Evolutionary conservation across 2,888 invertebrate species (phyloP), one percentile per base, ranked within the genome.

Genomic region (Hecatera dysodea): DNA sequence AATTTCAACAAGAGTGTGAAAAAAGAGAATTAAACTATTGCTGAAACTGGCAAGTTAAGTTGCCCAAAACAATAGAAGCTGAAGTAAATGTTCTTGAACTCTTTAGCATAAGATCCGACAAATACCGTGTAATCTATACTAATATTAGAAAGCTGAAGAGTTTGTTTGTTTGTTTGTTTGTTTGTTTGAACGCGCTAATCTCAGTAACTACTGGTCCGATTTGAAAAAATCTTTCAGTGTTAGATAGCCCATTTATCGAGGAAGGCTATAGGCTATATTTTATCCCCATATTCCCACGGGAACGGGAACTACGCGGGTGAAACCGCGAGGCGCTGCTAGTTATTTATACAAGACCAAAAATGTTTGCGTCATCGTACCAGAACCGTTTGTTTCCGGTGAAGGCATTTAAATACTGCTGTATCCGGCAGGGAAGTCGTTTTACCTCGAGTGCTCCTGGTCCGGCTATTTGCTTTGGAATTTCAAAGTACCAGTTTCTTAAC

Each of bases 351-450:
- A 73, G 42, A 76, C 48, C 62, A 70, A 73, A 81, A 83, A 73
- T 73, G 24, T 71, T 68, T 74, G 53, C 66, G 67, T 73, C 63
- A 79, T 66, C 72, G 67, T 77, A 61, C 61, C 72, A 61, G 68
- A 62, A 83, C 46, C 63, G 72, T 81, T 80, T 78, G 66, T 81
- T 81, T 80, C 78, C 71, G 53, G 46, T 68, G 59, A 76, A 78
- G 71, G 69, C 78, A 70, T 74, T 74, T 79, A 84, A 83, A 83
- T 78, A 74, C 68, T 67, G 75, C 52, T 62, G 50, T 72, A 79
- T 83, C 72, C 78, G 76, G 39, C 39, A 53, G 62, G 65, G 74
- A 81, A 84, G 77, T 79, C 71, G 66, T 80, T 85, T 81, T 65
- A 67, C 56, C 67, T 65, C 55, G 68, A 77, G 46, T 59, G 63